These are phyloP conservation scores for Holocentrus rufus DNA, from an alignment of 2,797 vertebrate species.

Conservation along the genomic window DNA sequence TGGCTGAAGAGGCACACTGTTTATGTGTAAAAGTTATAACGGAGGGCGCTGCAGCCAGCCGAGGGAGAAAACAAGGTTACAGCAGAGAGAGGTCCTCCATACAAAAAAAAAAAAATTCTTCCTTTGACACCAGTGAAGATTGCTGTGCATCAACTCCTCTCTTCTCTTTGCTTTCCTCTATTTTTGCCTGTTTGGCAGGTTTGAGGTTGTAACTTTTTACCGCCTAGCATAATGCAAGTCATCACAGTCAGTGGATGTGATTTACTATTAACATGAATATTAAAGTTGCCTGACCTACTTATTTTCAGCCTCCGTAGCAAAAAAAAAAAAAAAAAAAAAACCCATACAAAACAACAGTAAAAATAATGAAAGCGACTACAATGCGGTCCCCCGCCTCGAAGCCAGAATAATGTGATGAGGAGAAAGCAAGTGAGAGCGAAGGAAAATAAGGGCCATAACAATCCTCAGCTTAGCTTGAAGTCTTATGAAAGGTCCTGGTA, in stretches of 20 bases:
- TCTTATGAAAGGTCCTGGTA: constrained; percentile 42
- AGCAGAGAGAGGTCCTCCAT: neutral
- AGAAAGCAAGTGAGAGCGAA: constrained; percentile 30
- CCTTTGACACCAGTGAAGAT: constrained; percentile 24
- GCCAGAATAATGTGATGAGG: constrained; percentile 31
- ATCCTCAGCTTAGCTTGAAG: constrained; percentile 35
- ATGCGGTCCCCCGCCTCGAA: constrained; percentile 25
- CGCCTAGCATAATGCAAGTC: neutral
- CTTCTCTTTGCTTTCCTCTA: neutral
- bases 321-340: constrained; percentile 28
- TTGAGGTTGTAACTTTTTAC: constrained; percentile 52
- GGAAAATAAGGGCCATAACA: constrained; percentile 31
- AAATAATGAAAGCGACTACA: constrained; percentile 53
- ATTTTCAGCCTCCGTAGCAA: constrained; percentile 19
- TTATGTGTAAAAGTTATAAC: constrained; percentile 45
- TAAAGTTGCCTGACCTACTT: constrained; percentile 61
- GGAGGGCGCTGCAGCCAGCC: constrained; percentile 14
- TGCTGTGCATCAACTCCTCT: constrained; percentile 27
- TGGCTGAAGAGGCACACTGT: constrained; percentile 35
- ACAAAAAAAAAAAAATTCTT: constrained; percentile 12
- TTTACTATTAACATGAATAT: constrained; percentile 62
- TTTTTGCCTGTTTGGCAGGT: constrained; percentile 29
- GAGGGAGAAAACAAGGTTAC: constrained; percentile 41
- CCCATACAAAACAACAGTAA: constrained; percentile 55
- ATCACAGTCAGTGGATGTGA: constrained; percentile 12